Conservation (phyloP, 2,113 vertebrate genomes). For the Struthidea cinerea region DNA sequence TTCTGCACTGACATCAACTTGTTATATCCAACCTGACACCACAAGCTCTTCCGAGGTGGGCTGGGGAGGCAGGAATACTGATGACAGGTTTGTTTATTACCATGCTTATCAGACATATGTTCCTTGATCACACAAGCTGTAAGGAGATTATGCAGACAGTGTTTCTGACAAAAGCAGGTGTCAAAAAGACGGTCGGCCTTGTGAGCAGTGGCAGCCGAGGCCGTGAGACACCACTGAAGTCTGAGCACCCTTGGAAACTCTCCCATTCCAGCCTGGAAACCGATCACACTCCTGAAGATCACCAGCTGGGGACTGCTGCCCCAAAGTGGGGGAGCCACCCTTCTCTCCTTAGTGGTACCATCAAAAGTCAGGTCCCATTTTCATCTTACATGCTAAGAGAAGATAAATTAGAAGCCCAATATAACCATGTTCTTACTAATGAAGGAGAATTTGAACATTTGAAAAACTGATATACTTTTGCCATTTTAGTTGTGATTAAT, state of each 20-base stretch:
- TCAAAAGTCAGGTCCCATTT: not conserved
- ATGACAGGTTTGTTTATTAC: not conserved
- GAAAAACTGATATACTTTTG: not conserved
- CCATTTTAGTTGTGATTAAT: not conserved
- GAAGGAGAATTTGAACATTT: not conserved
- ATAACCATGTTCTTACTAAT: not conserved
- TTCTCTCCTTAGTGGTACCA: not conserved
- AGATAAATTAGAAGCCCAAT: not conserved
- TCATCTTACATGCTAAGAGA: rapidly evolving
- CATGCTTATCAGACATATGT: not conserved
- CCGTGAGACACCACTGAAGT: not conserved
- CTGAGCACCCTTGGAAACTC: not conserved
- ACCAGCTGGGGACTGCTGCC: not conserved
- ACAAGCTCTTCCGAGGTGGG: rapidly evolving
- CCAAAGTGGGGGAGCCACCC: not conserved
- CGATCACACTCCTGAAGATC: not conserved
- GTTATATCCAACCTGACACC: not conserved
- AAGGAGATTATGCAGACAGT: not conserved
- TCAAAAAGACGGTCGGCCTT: too few relatives aligned
- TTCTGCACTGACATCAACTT: not conserved
- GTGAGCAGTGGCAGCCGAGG: not conserved
- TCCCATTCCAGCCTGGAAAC: not conserved
- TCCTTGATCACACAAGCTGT: not conserved
- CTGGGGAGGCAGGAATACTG: rapidly evolving
- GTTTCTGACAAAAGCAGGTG: not conserved